phyloP scores from a whole-genome alignment of 2,797 vertebrate genomes.

The Myotis myotis region DNA sequence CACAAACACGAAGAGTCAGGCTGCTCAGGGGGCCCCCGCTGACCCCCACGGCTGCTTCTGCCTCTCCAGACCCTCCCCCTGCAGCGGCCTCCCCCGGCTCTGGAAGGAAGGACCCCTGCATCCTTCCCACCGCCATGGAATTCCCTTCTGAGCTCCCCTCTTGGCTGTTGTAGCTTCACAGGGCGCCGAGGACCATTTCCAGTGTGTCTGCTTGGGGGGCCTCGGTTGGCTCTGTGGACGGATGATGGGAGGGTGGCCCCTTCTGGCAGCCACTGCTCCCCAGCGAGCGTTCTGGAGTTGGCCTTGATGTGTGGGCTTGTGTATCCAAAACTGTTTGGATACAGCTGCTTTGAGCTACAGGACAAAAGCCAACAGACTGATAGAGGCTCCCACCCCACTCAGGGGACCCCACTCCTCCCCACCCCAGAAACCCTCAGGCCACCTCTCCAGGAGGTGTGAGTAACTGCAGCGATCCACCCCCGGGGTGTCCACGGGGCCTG shows the following conservation, averaged over 20 bases:
- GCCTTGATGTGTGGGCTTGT: background rate
- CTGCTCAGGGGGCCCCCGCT: constrained; percentile 84
- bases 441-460: constrained; percentile 47
- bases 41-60: background rate
- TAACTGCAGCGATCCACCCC: constrained; percentile 83
- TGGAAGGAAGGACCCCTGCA: background rate
- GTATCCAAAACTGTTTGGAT: constrained; percentile 37
- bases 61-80: background rate
- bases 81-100: background rate
- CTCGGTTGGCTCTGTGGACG: background rate
- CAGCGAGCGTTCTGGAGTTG: background rate
- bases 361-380: constrained; percentile 16
- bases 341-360: constrained; percentile 34
- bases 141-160: background rate
- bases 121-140: background rate
- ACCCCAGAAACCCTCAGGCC: constrained; percentile 10
- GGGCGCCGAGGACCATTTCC: background rate
- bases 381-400: constrained; percentile 15
- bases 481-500: constrained; percentile 69
- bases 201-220: background rate
- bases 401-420: constrained; percentile 36
- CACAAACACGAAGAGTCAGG: constrained; percentile 95
- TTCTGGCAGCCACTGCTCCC: background rate
- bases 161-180: background rate
- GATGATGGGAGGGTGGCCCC: background rate